Conservation (phyloP, 2,888 invertebrate species). For the Platycnemis pennipes region DNA sequence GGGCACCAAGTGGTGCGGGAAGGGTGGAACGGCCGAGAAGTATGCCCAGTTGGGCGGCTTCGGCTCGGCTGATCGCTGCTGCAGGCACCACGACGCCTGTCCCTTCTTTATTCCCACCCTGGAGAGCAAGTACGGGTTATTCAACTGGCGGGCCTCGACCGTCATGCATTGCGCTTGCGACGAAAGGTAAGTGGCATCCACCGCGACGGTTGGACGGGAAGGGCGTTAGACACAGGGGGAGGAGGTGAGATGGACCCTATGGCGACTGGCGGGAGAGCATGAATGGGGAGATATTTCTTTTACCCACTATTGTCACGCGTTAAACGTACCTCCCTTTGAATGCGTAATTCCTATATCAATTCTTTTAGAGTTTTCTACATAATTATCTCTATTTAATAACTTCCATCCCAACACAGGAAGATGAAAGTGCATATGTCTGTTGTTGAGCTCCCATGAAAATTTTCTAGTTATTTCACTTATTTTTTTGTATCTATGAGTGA, state of each 20-base stretch:
- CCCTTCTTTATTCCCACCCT: slow-evolving; percentile 92
- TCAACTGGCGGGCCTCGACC: slow-evolving; percentile 94
- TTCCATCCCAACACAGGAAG: not conserved
- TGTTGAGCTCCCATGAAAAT: too few relatives aligned
- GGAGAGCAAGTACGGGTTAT: slow-evolving; percentile 90
- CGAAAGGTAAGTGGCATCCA: slow-evolving; percentile 85
- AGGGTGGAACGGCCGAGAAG: slow-evolving; percentile 89
- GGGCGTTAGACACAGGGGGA: not conserved
- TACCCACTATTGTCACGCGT: not conserved
- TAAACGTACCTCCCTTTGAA: too few relatives aligned
- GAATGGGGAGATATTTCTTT: not conserved
- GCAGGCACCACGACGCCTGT: slow-evolving; percentile 92
- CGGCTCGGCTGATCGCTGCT: slow-evolving; percentile 90
- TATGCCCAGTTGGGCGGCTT: slow-evolving; percentile 93
- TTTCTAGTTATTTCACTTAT: too few relatives aligned
- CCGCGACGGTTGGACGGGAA: not conserved
- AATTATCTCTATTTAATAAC: too few relatives aligned
- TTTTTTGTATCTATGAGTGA: too few relatives aligned
- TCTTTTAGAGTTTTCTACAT: too few relatives aligned
- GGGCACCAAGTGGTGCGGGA: slow-evolving; percentile 97
- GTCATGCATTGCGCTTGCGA: slow-evolving; percentile 96
- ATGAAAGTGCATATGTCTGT: too few relatives aligned
- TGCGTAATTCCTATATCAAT: too few relatives aligned
- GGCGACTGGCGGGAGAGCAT: not conserved
- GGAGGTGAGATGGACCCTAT: not conserved